phyloP scores from a whole-genome alignment of 2,113 vertebrate species.

The Bubo blakistoni region DNA sequence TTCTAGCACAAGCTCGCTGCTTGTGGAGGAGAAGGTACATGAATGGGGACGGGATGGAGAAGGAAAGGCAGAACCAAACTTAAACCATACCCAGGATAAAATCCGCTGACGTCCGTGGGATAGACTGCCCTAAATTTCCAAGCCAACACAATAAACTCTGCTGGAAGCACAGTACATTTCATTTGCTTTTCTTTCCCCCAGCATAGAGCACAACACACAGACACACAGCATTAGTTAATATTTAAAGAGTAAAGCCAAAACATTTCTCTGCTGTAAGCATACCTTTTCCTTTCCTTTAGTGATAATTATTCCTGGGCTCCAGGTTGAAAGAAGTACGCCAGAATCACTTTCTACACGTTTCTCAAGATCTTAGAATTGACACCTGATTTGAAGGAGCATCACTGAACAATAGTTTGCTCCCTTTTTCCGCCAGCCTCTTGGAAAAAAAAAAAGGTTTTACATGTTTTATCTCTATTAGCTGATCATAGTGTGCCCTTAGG shows the following conservation, averaged over 20 bases:
- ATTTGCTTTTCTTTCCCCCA: rapidly evolving
- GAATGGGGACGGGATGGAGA: background rate
- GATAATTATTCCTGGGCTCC: background rate
- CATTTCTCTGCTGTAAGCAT: background rate
- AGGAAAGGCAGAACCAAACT: background rate
- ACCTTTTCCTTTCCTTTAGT: background rate
- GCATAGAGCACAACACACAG: too few species aligned
- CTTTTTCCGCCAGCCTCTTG: background rate
- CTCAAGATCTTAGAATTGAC: background rate
- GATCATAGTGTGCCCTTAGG: background rate
- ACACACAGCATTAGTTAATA: background rate
- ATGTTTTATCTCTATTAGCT: background rate
- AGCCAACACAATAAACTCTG: background rate
- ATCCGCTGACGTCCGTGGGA: rapidly evolving
- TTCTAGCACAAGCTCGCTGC: background rate
- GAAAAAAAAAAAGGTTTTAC: background rate
- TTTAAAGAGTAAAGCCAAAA: background rate
- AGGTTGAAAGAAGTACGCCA: background rate
- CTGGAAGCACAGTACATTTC: background rate
- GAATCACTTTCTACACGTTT: background rate
- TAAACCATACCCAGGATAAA: background rate
- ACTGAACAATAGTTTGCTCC: background rate
- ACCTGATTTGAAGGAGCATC: background rate
- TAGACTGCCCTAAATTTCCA: background rate
- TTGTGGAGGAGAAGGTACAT: background rate